phyloP scores from a whole-genome alignment of 2,113 vertebrate genomes.

The Petrocephalus microphthalmus region DNA sequence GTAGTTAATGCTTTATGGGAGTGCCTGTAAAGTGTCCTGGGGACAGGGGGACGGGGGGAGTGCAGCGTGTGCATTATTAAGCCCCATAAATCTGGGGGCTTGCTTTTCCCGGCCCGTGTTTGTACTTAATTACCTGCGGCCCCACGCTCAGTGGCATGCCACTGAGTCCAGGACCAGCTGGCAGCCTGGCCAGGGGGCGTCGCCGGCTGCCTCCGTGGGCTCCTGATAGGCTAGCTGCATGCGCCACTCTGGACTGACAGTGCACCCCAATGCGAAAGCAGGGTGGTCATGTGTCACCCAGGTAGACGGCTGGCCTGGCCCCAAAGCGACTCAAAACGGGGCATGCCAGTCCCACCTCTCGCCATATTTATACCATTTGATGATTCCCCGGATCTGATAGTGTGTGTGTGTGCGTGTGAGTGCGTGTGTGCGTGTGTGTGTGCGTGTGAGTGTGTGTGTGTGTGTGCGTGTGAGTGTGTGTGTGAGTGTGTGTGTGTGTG shows the following conservation, averaged over 20 bases:
- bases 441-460: constrained; percentile 27
- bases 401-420: too few species aligned
- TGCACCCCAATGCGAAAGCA: background rate
- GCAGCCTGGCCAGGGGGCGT: constrained; percentile 39
- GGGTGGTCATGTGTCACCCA: background rate
- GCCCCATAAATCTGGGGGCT: constrained; percentile 49
- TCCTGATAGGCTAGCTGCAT: background rate
- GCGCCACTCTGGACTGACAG: background rate
- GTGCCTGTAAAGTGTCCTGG: constrained; percentile 39
- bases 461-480: background rate
- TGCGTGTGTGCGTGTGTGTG: constrained; percentile 8
- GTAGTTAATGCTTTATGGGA: constrained; percentile 57
- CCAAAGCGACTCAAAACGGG: background rate
- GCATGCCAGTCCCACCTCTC: background rate
- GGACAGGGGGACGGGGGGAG: constrained; percentile 37
- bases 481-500: too few species aligned
- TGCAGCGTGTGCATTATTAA: constrained; percentile 57
- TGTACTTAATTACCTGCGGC: constrained; percentile 50
- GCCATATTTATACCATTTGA: constrained; percentile 50
- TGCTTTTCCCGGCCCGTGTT: constrained; percentile 41
- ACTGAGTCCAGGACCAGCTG: constrained; percentile 41
- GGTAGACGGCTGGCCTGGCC: background rate
- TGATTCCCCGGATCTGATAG: constrained; percentile 51
- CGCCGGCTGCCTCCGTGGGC: constrained; percentile 28
- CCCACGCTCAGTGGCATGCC: constrained; percentile 35